Evolutionary conservation across 2,888 invertebrate species (phyloP), one percentile per base, ranked within the genome.

Genomic region (Coelinius sp.): DNA sequence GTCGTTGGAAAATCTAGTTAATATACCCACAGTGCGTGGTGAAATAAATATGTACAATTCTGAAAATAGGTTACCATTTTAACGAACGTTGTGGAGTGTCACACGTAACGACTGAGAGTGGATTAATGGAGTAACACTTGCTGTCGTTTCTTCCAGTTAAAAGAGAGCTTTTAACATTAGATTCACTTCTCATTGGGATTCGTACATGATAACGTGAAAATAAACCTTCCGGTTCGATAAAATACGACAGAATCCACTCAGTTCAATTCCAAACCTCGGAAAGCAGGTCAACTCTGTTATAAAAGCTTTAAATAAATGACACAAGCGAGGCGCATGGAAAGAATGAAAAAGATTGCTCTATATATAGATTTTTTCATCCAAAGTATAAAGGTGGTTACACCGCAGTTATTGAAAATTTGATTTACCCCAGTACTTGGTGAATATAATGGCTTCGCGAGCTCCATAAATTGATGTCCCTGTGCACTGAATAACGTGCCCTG

Each of bases 371-470:
- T 10, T 24, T 20, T 52, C 25, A 12, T 8, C 12, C 24, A 12
- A 14, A 56, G 38, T 41, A 56, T 38, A 20, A 20, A 49, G 27
- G n/a, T 46, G 63, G 41, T 49, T 27, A 63, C 41, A 63, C 41
- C 27, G 22, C 25, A 63, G 67, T 71, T 73, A 76, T 77, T 73
- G 76, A 75, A 77, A 76, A 76, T 69, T 20, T 74, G 76, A 77
- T 75, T 76, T 76, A 76, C 64, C 59, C 38, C 31, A 31, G 31
- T 4, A 52, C 20, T 59, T 49, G 35, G 69, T 62, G 74, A 65
- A 78, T 74, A 71, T 71, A 71, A 65, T 70, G 52, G 62, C 10
- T 24, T 73, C 66, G 46, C 52, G 52, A 49, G 46, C 46, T 20
- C 46, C 20, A 20, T 49, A 49, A 49, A 49, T 49, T 20, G 46